Conservation (phyloP, 2,888 invertebrate species). For the Platycheirus rosarum region DNA sequence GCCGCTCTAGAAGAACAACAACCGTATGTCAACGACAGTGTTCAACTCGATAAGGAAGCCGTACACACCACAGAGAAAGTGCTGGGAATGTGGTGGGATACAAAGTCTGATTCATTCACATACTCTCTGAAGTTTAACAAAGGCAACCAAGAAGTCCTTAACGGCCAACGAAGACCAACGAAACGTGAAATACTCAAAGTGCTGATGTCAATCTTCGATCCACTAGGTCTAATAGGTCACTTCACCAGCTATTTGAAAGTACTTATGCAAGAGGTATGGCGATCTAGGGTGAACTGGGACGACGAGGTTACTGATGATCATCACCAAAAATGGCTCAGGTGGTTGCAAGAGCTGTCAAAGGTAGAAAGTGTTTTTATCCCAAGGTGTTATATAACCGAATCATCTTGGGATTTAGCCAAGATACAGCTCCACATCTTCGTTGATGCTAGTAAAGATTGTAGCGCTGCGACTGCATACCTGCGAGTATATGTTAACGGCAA, state of each 20-base stretch:
- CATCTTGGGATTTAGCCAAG: background rate
- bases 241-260: no score
- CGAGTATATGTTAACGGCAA: background rate
- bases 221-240: background rate
- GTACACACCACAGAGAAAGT: no score
- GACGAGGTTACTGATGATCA: no score
- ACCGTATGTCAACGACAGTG: no score
- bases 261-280: no score
- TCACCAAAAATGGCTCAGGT: no score
- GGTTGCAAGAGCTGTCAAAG: no score
- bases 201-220: slow-evolving; percentile 1
- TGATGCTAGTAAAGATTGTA: no score
- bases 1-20: no score
- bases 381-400: background rate
- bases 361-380: background rate
- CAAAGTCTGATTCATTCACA: slow-evolving; percentile 43
- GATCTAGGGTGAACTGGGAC: no score
- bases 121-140: slow-evolving; percentile 47
- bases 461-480: background rate
- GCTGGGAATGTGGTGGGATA: slow-evolving; percentile 62
- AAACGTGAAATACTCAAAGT: slow-evolving; percentile 60
- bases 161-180: slow-evolving; percentile 43
- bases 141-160: slow-evolving; percentile 31
- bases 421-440: no score
- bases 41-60: no score